Conservation (phyloP, 2,113 vertebrate species). For the Tyto alba region DNA sequence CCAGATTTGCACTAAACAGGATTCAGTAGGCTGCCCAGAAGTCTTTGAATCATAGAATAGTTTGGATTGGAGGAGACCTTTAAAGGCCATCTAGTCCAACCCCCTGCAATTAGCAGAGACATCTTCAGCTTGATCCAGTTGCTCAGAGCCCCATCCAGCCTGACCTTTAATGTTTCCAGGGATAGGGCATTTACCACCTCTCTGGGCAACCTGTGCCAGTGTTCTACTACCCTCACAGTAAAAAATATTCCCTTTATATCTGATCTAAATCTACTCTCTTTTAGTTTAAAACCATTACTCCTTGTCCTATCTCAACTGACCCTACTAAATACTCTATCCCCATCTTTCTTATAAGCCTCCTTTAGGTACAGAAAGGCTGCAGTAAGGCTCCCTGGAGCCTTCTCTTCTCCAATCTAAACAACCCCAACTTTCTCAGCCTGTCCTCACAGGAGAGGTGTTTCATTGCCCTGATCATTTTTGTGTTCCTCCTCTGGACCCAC, state of each 20-base stretch:
- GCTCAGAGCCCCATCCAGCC: not conserved
- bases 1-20: not conserved
- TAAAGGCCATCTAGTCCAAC: not conserved
- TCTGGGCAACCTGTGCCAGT: not conserved
- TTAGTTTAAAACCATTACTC: not conserved
- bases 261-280: not conserved
- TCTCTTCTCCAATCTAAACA: not conserved
- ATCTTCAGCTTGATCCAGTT: not conserved
- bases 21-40: not conserved
- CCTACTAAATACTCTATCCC: not conserved
- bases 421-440: not conserved
- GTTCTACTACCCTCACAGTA: not conserved
- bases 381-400: not conserved
- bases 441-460: not conserved
- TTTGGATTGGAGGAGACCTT: not conserved
- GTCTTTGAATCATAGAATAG: not conserved
- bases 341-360: not conserved
- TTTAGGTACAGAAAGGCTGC: not conserved
- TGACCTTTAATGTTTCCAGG: not conserved
- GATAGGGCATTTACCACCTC: not conserved
- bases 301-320: not conserved
- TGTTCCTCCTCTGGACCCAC: not conserved
- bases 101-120: not conserved
- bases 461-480: not conserved
- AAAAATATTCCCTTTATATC: not conserved